Conservation (phyloP, 2,888 invertebrate genomes). For the Nomada fabriciana region DNA sequence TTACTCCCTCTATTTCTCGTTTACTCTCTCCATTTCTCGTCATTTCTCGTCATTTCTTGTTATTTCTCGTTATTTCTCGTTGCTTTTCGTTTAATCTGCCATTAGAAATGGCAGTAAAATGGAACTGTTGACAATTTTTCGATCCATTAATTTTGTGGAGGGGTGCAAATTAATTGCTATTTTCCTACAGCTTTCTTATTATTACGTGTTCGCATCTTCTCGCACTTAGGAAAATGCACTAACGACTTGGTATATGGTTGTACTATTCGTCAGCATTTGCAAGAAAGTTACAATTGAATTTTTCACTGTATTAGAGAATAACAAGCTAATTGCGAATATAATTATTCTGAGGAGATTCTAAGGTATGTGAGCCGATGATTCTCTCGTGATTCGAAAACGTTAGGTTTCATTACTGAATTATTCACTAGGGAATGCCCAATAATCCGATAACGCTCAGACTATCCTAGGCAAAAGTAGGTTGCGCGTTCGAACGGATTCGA, state of each 20-base stretch:
- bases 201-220: neutral
- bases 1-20: too few species aligned
- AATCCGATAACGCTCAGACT: slow-evolving; percentile 17
- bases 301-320: neutral
- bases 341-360: neutral
- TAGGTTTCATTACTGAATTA: slow-evolving; percentile 17
- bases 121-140: too few species aligned
- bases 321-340: neutral
- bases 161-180: too few species aligned
- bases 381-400: neutral
- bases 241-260: neutral
- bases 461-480: neutral
- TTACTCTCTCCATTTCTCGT: too few species aligned
- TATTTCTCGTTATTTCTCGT: too few species aligned
- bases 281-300: neutral
- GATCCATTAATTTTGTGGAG: too few species aligned
- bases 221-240: slow-evolving; percentile 10
- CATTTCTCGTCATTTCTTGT: too few species aligned
- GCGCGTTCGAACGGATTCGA: slow-evolving; percentile 6
- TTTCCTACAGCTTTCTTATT: too few species aligned
- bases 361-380: neutral
- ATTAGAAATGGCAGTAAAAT: too few species aligned
- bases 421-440: neutral
- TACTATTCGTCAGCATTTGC: neutral
- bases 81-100: too few species aligned